Base-by-base conservation (phyloP, 2,113 vertebrate genomes). In the Zosterops lateralis region DNA sequence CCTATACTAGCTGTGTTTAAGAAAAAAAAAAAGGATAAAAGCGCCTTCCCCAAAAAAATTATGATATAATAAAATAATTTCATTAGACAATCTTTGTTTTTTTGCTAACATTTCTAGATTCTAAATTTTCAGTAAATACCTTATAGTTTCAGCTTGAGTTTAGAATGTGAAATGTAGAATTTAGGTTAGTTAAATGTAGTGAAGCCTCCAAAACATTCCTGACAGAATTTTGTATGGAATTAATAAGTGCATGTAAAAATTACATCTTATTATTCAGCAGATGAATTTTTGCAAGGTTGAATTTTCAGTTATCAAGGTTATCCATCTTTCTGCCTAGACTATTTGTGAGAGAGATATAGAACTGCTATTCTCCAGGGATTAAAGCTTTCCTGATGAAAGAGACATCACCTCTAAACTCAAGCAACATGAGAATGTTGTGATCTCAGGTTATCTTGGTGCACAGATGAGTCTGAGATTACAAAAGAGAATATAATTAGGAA, bases 241-340 rank as follows among this genome's bases (percentile, higher is more conserved):
- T 92, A 94, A 57, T 29, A 94, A 95, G 44, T 66, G 32, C 56
- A 84, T 90, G 75, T 67, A 77, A 53, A 96, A 96, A 93, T 91
- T 89, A 32, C 42, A 61, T 67, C 40, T 92, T 95, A 89, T 89
- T 92, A 95, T 94, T 96, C 89, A 96, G 73, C 58, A 81, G 68
- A 93, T 66, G 47, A 94, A 51, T 67, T 87, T 96, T 95, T 92
- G 29, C 87, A 95, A 96, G 67, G 84, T 91, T 92, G 75, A 91
- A 89, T 93, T 89, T 95, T 90, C 84, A 51, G 18, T 92, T 92
- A 95, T 91, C 91, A 95, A 91, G 78, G 58, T 89, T 93, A 92
- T 89, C 77, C 22, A 76, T 95, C 91, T 94, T 87, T 82, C 58
- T 92, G 61, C 47, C 66, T 70, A 61, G 32, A 62, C n/a, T 92